These are phyloP conservation scores for Gymnocypris eckloni DNA, from an alignment of 2,797 vertebrate species.

Conservation along the genomic window DNA sequence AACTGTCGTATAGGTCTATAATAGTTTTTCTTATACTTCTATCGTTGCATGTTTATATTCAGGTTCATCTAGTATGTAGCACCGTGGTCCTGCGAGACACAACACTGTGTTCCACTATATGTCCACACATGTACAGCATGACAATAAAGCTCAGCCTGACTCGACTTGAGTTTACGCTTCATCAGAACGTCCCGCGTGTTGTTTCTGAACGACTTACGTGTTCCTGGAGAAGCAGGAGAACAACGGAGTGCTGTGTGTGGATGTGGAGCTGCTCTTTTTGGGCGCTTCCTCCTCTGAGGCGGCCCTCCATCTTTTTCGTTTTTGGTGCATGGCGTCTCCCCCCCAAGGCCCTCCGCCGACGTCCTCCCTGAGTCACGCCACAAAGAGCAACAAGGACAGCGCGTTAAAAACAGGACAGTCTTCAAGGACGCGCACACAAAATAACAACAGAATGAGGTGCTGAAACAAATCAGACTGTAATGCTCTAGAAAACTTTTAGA, in stretches of 20 bases:
- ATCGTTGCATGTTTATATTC: not conserved
- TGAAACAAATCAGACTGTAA: not conserved
- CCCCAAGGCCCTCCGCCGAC: slow-evolving; percentile 48
- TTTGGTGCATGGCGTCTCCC: slow-evolving; percentile 68
- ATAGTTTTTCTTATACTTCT: too few species aligned
- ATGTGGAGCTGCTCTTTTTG: slow-evolving; percentile 72
- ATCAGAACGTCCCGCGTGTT: not conserved
- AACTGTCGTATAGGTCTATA: too few species aligned
- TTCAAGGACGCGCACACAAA: not conserved
- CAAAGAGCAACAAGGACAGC: not conserved
- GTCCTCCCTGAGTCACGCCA: slow-evolving; percentile 70
- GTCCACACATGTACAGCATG: not conserved
- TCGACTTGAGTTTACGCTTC: not conserved
- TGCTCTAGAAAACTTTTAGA: not conserved
- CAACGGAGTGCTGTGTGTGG: slow-evolving; percentile 72
- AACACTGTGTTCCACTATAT: too few species aligned
- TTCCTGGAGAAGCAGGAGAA: slow-evolving; percentile 78
- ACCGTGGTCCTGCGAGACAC: too few species aligned
- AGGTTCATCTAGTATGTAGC: not conserved
- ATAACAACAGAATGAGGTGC: not conserved
- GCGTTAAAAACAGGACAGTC: not conserved
- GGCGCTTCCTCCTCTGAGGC: slow-evolving; percentile 69
- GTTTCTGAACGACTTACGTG: slow-evolving; percentile 65
- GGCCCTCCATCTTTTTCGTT: slow-evolving; percentile 76
- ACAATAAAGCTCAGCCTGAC: not conserved